These are phyloP conservation scores for Drosophila sucinea DNA, from an alignment of 1,140 invertebrate species.

Conservation along the genomic window DNA sequence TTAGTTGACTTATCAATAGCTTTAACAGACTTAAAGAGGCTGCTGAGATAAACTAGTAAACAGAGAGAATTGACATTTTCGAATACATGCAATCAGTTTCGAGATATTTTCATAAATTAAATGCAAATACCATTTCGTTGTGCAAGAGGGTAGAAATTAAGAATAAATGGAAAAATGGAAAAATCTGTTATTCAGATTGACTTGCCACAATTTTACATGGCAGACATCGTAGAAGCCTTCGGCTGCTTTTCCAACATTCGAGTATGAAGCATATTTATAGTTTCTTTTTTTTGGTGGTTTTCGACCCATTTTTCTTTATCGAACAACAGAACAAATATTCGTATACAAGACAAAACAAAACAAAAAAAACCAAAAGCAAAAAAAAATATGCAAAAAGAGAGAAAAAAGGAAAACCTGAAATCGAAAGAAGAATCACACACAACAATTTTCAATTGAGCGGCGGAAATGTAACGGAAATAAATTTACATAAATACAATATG, in stretches of 20 bases:
- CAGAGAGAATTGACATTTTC: neutral
- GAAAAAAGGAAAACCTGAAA: slow-evolving; percentile 36
- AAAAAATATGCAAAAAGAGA: slow-evolving; percentile 50
- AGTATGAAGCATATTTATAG: slow-evolving; percentile 58
- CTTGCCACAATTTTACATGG: slow-evolving; percentile 50
- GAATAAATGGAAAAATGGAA: slow-evolving; percentile 9
- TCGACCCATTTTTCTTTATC: slow-evolving; percentile 34
- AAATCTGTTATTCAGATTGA: slow-evolving; percentile 57
- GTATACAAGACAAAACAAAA: slow-evolving; percentile 4
- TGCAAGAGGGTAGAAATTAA: slow-evolving; percentile 21
- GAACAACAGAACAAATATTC: slow-evolving; percentile 14
- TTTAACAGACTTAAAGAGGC: too few relatives aligned
- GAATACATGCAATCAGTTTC: neutral
- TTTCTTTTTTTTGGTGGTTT: slow-evolving; percentile 56
- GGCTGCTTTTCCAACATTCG: slow-evolving; percentile 11
- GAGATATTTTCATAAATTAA: neutral
- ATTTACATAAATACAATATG: slow-evolving; percentile 82
- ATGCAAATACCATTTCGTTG: slow-evolving; percentile 24
- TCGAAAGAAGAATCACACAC: slow-evolving; percentile 65
- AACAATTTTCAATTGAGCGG: slow-evolving; percentile 80
- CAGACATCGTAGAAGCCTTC: slow-evolving; percentile 27
- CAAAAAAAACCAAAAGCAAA: slow-evolving; percentile 32
- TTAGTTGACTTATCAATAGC: too few relatives aligned
- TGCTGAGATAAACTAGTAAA: too few relatives aligned
- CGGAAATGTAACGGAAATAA: slow-evolving; percentile 82